Evolutionary conservation across 2,113 vertebrate genomes (phyloP).

Genomic region (Felis chaus): DNA sequence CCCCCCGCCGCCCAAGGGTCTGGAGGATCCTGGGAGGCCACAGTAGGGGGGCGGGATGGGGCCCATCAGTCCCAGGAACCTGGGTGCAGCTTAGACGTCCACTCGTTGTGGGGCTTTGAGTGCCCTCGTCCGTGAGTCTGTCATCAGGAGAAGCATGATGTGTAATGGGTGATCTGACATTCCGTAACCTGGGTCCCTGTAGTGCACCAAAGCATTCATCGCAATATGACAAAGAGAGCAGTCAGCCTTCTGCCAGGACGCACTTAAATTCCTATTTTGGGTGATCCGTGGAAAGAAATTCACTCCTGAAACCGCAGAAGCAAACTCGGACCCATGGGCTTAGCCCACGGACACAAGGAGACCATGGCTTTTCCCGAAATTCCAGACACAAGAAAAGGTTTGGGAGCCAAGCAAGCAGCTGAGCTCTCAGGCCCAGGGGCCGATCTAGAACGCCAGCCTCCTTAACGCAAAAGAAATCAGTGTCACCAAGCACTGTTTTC

Average conservation of each 20-base stretch:
- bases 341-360: background rate
- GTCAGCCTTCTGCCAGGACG: background rate
- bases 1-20: background rate
- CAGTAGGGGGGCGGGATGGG: rapidly evolving
- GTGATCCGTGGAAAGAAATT: background rate
- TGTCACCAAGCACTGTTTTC: rapidly evolving
- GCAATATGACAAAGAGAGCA: rapidly evolving
- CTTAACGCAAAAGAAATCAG: rapidly evolving
- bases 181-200: rapidly evolving
- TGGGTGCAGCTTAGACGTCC: rapidly evolving
- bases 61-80: rapidly evolving
- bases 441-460: rapidly evolving
- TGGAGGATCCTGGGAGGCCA: background rate
- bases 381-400: background rate
- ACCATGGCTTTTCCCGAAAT: rapidly evolving
- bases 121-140: rapidly evolving
- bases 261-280: rapidly evolving
- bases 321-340: rapidly evolving
- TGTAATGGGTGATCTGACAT: rapidly evolving
- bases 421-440: background rate
- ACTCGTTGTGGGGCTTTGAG: background rate
- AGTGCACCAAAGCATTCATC: rapidly evolving
- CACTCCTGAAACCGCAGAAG: background rate
- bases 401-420: background rate
- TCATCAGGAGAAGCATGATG: background rate